Evolutionary conservation across 2,113 vertebrate genomes (phyloP), one percentile per base, ranked within the genome.

Genomic region (Mystacornis crossleyi): DNA sequence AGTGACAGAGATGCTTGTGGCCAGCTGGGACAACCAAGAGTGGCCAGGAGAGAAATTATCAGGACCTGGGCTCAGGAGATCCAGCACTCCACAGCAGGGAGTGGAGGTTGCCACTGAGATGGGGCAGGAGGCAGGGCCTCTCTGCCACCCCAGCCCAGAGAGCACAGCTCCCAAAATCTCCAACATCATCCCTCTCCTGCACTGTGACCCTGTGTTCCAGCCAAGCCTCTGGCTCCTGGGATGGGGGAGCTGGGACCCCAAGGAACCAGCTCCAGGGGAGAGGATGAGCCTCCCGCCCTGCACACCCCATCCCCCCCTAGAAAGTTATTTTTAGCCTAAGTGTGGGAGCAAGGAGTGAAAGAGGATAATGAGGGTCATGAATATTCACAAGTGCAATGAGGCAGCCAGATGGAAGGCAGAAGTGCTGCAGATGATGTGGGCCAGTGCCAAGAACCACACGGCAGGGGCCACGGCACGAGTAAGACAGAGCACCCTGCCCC

Each of bases 401-500:
- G 88, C 95, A 87, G 73, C 84, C 96, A 96, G 94, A 94, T 69
- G 94, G 96, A 80, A 97, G 95, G 89, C 97, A 97, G 97, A 96
- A 97, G 96, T 97, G 96, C 94, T 97, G 97, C 97, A 98, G 97
- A 97, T 96, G 96, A 96, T 94, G 88, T 97, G 97, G 94, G 96
- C 69, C 21, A 2, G 65, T 90, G 96, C 95, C 96, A 97, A 89
- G 55, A 78, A 95, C 83, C 87, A 88, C 8, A 26, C 5, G 2
- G 92, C 86, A 96, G 77, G 55, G 65, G 42, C 91, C 81, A 81
- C 73, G 67, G 70, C 94, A 94, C 0, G 12, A 91, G 81, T 2
- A 2, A 93, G 60, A 93, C 33, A 72, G 42, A 80, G 43, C 51
- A 78, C 14, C 12, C 29, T 38, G 29, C 40, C 34, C 51, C 38